Evolutionary conservation across 1,140 invertebrate species (phyloP), one percentile per base, ranked within the genome.

Genomic region (Leptopilina clavipes): DNA sequence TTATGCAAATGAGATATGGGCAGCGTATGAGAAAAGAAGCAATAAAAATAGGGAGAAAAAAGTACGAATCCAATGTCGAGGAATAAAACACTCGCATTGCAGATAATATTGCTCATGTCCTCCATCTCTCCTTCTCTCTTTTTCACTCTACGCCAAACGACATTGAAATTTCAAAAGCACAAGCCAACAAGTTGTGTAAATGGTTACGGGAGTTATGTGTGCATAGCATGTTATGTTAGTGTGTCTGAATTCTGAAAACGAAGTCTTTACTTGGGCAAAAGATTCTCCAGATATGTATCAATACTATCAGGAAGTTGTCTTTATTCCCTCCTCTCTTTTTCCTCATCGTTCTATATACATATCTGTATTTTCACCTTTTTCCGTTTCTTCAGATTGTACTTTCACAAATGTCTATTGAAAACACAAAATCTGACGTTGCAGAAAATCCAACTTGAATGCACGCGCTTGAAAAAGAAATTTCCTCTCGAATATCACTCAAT

Each of bases 401-500:
- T 48, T 48, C n/a, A n/a, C 45, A 48, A 48, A 48, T 48, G 45
- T 48, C 45, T 48, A 48, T 48, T 48, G 45, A 48, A 48, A 48
- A 48, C 45, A 48, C 45, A 48, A 48, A 48, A 48, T 48, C 45
- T 14, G 45, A 48, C 45, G 45, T 48, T 48, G 45, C 45, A 14
- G 45, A 48, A 48, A 48, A 48, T 48, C 45, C 3, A 48, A 48
- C 45, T 48, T 48, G 45, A 48, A 48, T 14, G 45, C 14, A 14
- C n/a, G n/a, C 14, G 12, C 12, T 48, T 48, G 45, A 48, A 48
- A 31, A 48, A 48, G 45, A 48, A 48, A 48, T 14, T 48, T 14
- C n/a, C 45, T 48, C 12, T 48, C 45, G 5, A 48, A 48, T 48
- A 48, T 14, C 10, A 11, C 11, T 5, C 45, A 48, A 48, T 48